Evolutionary conservation across 2,797 vertebrate genomes (phyloP), one percentile per base, ranked within the genome.

Genomic region (Muscicapa striata): DNA sequence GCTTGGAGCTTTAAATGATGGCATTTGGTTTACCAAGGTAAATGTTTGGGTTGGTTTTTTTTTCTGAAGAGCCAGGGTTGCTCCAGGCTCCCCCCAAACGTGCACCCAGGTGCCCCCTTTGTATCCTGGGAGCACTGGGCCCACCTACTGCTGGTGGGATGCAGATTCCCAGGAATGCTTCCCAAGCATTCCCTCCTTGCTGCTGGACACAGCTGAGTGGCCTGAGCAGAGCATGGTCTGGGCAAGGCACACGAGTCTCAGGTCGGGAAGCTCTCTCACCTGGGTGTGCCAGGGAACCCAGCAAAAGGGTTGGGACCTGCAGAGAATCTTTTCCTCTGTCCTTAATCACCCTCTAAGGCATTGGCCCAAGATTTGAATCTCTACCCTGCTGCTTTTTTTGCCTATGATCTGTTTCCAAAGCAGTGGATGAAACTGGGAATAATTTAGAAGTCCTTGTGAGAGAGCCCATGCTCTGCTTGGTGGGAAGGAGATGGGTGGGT

Each of bases 81-180:
- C 38, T 59, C 66, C 30, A 48, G 30, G n/a, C 77, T 59, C 58
- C 13, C 15, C n/a, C 15, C 5, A 52, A 3, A 18, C 1, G 0
- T 1, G 18, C 36, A 3, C 10, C 1, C 2, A 15, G 29, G 17
- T 3, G 5, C 6, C 19, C 34, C 30, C 57, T 23, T 49, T 0
- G 0, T 48, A 4, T 36, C 7, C 14, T 63, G 34, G 55, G 32
- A 59, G 14, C 0, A 2, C 7, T 40, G 18, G 10, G 64, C 18
- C 7, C 49, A 10, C 10, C 55, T 32, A 1, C 34, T 43, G n/a
- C 69, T 5, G 1, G 11, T 41, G 51, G 46, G 23, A 5, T 54
- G 48, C 13, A 7, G 1, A 15, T 73, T 66, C 30, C 57, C 52
- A 17, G 59, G 15, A 22, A 30, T 21, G 32, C 55, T 49, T 68